Evolutionary conservation across 2,797 vertebrate genomes (phyloP).

Genomic region (Dendrocincla tyrannina): DNA sequence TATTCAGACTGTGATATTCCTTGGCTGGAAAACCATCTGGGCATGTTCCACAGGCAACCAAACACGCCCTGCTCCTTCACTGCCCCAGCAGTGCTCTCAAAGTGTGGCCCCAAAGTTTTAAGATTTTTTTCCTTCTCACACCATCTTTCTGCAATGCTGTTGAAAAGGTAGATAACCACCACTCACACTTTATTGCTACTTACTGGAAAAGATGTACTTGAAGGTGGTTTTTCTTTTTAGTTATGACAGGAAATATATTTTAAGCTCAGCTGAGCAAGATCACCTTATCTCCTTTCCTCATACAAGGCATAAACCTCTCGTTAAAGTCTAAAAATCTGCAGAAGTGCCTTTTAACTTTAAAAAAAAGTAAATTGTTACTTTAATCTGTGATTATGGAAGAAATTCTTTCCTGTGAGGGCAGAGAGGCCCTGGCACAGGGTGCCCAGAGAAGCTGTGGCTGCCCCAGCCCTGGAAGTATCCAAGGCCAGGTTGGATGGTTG

Average conservation of each 20-base stretch:
- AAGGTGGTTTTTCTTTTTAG: background rate
- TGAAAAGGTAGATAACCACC: background rate
- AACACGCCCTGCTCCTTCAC: background rate
- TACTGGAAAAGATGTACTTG: background rate
- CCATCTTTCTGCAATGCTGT: background rate
- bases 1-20: background rate
- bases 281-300: background rate
- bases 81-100: background rate
- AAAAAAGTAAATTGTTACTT: background rate
- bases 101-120: background rate
- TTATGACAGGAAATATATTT: background rate
- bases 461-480: background rate
- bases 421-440: accelerated
- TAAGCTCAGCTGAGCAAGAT: background rate
- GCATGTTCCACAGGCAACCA: background rate
- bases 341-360: background rate
- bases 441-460: background rate
- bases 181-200: background rate
- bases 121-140: background rate
- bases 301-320: background rate
- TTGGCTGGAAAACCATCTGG: background rate
- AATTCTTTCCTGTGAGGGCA: background rate
- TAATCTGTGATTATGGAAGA: background rate
- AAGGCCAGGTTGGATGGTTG: accelerated
- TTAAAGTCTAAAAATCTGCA: background rate